Evolutionary conservation across 2,888 invertebrate species (phyloP).

Genomic region (Leptogaster cylindrica): DNA sequence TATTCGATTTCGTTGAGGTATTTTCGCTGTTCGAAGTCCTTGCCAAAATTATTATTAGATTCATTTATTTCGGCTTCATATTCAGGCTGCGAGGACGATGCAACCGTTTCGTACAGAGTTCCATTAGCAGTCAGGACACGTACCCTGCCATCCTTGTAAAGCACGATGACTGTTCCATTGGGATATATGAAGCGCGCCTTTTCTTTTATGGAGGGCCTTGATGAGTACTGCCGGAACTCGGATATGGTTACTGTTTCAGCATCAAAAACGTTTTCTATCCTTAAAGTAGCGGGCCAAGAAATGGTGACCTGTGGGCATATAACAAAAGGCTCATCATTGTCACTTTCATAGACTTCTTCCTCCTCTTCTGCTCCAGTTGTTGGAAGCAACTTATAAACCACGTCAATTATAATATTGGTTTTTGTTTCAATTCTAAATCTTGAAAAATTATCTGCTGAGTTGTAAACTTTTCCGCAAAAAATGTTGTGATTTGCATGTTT

Average conservation of each 20-base stretch:
- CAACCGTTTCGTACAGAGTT: constrained; percentile 33
- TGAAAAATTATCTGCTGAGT: background rate
- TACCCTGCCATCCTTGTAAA: background rate
- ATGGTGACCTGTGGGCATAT: constrained; percentile 1
- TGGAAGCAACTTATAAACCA: background rate
- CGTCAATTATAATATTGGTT: background rate
- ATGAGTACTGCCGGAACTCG: constrained; percentile 26
- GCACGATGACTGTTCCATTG: constrained; percentile 33
- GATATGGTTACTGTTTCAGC: background rate
- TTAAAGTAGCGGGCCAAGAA: constrained; percentile 41
- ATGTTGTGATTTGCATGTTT: background rate
- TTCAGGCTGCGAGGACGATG: too few relatives aligned
- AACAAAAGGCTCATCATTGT: background rate
- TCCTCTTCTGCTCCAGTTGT: background rate
- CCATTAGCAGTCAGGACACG: constrained; percentile 30
- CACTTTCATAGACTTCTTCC: background rate
- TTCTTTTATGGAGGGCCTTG: background rate
- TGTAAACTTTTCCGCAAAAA: constrained; percentile 8
- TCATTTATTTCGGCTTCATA: background rate
- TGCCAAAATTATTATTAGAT: background rate
- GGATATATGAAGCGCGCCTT: constrained; percentile 29
- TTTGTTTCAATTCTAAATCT: constrained; percentile 5
- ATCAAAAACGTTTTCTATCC: constrained; percentile 16
- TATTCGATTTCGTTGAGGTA: constrained; percentile 30
- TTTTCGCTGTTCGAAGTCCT: background rate